Conservation (phyloP, 2,113 vertebrate species). For the Proterorhinus semilunaris region DNA sequence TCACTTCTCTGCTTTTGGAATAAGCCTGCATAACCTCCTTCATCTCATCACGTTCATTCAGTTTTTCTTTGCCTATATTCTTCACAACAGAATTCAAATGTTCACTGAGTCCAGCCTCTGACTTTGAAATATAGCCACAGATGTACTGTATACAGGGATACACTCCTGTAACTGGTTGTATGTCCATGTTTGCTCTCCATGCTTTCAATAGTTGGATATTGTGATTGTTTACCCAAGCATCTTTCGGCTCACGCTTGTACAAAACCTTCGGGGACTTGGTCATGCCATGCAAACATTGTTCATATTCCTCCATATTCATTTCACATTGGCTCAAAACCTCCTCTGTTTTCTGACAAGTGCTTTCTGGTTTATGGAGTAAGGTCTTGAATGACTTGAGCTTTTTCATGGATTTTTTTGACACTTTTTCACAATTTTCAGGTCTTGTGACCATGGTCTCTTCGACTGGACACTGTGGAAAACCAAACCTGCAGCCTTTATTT, state of each 20-base stretch:
- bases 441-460: too few species aligned
- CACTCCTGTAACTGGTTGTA: background rate
- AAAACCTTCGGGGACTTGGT: too few species aligned
- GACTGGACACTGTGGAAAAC: too few species aligned
- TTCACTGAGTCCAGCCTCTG: too few species aligned
- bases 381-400: background rate
- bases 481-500: too few species aligned
- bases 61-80: background rate
- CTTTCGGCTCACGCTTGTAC: conserved; percentile 16
- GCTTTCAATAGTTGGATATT: background rate
- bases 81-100: background rate
- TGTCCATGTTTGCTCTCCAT: background rate
- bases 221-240: conserved; percentile 33
- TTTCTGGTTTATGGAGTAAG: conserved; percentile 5
- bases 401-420: background rate
- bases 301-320: conserved; percentile 4
- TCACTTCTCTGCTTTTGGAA: conserved; percentile 24
- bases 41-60: too few species aligned
- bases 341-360: background rate
- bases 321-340: conserved; percentile 15
- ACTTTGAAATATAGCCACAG: background rate
- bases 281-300: background rate
- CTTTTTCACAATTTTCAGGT: background rate
- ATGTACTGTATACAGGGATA: conserved; percentile 2
- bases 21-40: conserved; percentile 41